These are phyloP conservation scores for Petromus typicus DNA, from an alignment of 2,113 vertebrate genomes.

Conservation along the genomic window DNA sequence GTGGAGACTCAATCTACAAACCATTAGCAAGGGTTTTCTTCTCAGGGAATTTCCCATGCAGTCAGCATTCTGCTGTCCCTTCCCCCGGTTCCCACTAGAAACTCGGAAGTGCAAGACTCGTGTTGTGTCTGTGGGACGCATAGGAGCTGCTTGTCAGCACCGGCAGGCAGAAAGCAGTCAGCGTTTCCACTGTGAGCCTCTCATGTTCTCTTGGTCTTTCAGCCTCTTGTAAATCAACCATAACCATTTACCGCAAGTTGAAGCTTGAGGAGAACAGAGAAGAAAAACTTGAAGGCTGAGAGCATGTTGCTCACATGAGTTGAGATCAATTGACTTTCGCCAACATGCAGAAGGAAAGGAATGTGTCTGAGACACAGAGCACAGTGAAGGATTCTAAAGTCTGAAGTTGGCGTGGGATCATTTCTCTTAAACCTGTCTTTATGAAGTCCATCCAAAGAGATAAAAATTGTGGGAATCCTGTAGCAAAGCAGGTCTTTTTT, in stretches of 20 bases:
- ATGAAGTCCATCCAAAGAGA: not conserved
- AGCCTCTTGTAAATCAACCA: constrained; percentile 31
- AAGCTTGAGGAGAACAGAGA: constrained; percentile 6
- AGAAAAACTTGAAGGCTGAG: not conserved
- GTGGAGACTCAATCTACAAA: not conserved
- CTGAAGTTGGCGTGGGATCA: not conserved
- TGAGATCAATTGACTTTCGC: constrained; percentile 16
- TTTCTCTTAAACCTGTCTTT: not conserved
- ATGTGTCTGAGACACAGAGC: not conserved
- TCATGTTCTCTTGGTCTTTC: not conserved
- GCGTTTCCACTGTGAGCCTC: constrained; percentile 39
- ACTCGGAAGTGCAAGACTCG: not conserved
- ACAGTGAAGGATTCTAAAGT: not conserved
- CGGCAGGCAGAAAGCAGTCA: not conserved
- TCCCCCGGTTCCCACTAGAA: constrained; percentile 6
- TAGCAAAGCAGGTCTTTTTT: not conserved
- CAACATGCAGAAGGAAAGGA: not conserved
- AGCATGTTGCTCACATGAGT: constrained; percentile 51
- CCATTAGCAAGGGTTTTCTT: not conserved
- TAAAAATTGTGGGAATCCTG: not conserved
- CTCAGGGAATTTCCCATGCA: constrained; percentile 53
- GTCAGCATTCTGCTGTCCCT: not conserved
- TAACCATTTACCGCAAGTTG: constrained; percentile 55
- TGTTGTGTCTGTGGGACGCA: not conserved
- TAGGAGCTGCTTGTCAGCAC: constrained; percentile 1